Conservation (phyloP, 2,888 invertebrate genomes). For the Synergus umbraculus region DNA sequence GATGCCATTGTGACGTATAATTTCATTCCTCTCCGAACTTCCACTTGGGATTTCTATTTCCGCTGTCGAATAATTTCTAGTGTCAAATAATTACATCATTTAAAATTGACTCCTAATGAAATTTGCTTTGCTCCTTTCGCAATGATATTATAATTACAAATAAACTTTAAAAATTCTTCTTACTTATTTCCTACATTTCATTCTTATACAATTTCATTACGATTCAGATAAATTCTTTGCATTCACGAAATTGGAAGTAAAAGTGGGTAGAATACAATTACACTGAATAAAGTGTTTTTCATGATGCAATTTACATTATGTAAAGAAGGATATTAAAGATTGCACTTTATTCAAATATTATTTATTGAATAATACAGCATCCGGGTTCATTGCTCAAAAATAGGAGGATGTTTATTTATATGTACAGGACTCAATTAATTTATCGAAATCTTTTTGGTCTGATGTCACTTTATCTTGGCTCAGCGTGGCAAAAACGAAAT, state of each 20-base stretch:
- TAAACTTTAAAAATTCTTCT: neutral
- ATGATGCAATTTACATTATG: neutral
- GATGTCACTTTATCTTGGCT: neutral
- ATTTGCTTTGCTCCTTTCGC: neutral
- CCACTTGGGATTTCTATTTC: constrained; percentile 19
- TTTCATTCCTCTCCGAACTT: constrained; percentile 32
- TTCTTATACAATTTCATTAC: constrained; percentile 2
- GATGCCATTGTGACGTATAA: constrained; percentile 42
- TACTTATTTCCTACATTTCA: neutral
- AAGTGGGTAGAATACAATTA: neutral
- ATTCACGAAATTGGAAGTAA: constrained; percentile 2
- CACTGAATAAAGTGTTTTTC: neutral
- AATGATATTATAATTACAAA: neutral
- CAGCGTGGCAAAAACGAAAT: constrained; percentile 51
- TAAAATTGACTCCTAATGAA: neutral
- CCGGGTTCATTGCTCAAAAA: neutral
- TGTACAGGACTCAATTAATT: neutral
- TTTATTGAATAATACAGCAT: constrained; percentile 11
- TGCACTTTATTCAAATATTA: constrained; percentile 1
- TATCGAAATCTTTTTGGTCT: constrained; percentile 1
- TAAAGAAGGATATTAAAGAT: neutral
- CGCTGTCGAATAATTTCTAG: neutral
- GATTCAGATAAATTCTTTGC: neutral
- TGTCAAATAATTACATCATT: neutral
- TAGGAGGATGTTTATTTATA: too few species aligned